phyloP scores from a whole-genome alignment of 1,140 invertebrate species.

The Oreohelix idahoensis region DNA sequence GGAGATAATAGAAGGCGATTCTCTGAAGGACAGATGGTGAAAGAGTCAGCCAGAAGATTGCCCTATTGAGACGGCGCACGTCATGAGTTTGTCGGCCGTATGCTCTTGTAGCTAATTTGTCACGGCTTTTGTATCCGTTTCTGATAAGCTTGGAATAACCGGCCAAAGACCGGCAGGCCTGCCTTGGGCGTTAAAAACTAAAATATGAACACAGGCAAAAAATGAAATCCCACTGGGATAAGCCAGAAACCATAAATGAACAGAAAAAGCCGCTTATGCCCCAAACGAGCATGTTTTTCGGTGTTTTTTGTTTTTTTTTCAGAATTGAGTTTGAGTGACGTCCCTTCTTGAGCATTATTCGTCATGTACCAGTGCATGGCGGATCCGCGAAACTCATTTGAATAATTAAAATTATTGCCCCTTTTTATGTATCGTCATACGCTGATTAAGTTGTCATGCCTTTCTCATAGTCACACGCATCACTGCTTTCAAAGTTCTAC shows the following conservation, averaged over 20 bases:
- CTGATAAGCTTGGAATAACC: slow-evolving; percentile 21
- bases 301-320: not conserved
- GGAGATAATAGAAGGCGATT: not conserved
- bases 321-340: not conserved
- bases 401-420: slow-evolving; percentile 1
- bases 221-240: not conserved
- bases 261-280: not conserved
- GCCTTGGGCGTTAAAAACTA: not conserved
- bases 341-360: not conserved
- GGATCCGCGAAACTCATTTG: not conserved
- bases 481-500: not conserved
- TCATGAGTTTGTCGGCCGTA: slow-evolving; percentile 19
- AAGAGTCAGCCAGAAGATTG: slow-evolving; percentile 1
- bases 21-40: slow-evolving; percentile 28
- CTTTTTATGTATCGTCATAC: slow-evolving; percentile 13
- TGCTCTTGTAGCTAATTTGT: slow-evolving; percentile 38
- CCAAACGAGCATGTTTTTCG: not conserved
- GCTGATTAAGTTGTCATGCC: slow-evolving; percentile 4
- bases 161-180: not conserved
- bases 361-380: not conserved
- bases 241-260: slow-evolving; percentile 8
- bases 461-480: not conserved
- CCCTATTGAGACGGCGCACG: slow-evolving; percentile 24
- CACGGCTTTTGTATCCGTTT: slow-evolving; percentile 16
- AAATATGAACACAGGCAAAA: slow-evolving; percentile 15